Conservation (phyloP, 2,113 vertebrate genomes). For the Marmota flaviventris region DNA sequence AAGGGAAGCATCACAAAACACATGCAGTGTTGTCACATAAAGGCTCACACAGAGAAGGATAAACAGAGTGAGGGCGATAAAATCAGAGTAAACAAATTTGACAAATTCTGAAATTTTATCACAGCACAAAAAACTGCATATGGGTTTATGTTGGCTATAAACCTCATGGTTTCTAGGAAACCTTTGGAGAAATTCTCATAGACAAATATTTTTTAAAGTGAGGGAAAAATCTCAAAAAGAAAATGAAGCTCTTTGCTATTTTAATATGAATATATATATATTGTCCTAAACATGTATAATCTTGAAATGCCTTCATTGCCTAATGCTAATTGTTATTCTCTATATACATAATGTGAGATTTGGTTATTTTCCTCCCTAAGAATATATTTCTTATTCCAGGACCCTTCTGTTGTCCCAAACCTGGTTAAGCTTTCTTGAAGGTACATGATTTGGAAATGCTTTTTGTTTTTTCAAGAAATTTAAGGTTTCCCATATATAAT, state of each 20-base stretch:
- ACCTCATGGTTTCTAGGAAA: conserved; percentile 17
- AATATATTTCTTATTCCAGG: conserved; percentile 27
- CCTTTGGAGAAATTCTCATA: background rate
- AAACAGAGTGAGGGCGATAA: background rate
- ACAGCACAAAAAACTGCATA: background rate
- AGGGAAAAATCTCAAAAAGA: background rate
- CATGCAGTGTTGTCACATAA: background rate
- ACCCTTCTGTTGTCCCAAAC: background rate
- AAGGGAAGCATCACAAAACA: background rate
- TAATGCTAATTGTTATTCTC: conserved; percentile 30
- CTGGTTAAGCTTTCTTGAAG: conserved; percentile 6
- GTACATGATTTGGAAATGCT: conserved; percentile 37
- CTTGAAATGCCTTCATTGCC: conserved; percentile 20
- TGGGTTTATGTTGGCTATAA: background rate
- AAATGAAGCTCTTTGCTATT: background rate
- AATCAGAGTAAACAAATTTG: background rate
- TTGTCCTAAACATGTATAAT: background rate
- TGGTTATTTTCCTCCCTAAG: conserved; percentile 7
- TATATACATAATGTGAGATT: background rate
- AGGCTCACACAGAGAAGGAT: background rate
- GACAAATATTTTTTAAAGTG: conserved; percentile 24
- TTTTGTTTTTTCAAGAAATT: conserved; percentile 50
- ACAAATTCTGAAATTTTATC: conserved; percentile 11
- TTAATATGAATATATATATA: background rate
- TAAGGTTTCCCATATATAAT: background rate